Base-by-base conservation (phyloP, 2,888 invertebrate genomes). In the Agrochola lychnidis region DNA sequence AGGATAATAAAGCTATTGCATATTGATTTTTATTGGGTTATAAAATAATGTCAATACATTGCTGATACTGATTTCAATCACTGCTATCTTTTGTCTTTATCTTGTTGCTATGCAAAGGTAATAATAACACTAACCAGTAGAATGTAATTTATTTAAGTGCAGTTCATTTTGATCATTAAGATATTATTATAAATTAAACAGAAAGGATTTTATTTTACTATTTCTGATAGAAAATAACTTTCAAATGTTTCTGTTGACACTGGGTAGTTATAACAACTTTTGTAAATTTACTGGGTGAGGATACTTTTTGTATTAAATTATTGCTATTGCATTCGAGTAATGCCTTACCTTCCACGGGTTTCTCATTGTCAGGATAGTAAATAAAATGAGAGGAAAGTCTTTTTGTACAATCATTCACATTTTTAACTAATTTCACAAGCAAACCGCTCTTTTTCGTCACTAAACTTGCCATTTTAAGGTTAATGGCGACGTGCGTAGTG, bases 331-430 rank as follows among this genome's bases (percentile, higher is more conserved):
- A 68, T 51, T 56, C 0, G 1, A 19, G 42, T 53, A 25, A 45
- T 64, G 0, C 83, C 90, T 95, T 95, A 95, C 97, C 97, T 93
- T 96, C 94, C 62, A 96, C 93, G 10, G 97, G 97, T 81, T 94
- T 91, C 76, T 94, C 94, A 88, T 93, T 94, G 84, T 98, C 98
- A 0, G 98, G 97, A 80, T 95, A 95, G 89, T 97, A 98, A 76
- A 95, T 97, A 91, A 98, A 98, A 92, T 98, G 97, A 19, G 97
- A 97, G 53, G 95, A 94, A 56, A 95, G 84, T 79, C 96, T 94
- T 88, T 94, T 95, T 30, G 92, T 82, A 79, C 81, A 88, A 81
- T 92, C 92, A 85, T 91, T 93, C 40, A 94, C 93, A 93, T 93
- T 91, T 93, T 94, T 93, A 71, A 94, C 57, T 68, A 96, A 79